phyloP scores from a whole-genome alignment of 2,113 vertebrate species.

The Solea solea region DNA sequence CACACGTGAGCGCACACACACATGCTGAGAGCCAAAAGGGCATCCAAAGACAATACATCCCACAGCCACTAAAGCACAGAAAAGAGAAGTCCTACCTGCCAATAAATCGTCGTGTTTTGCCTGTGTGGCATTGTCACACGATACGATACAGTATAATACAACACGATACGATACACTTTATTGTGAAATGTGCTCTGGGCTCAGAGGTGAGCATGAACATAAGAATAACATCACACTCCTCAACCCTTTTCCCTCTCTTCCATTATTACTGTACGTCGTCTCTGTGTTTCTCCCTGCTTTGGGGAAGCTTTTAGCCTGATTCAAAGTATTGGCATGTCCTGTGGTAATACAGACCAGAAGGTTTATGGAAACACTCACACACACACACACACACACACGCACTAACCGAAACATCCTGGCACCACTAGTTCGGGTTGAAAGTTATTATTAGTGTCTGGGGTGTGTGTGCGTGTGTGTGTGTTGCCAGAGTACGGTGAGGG shows the following conservation, averaged over 20 bases:
- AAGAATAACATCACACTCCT: too few relatives aligned
- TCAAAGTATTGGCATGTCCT: constrained; percentile 73
- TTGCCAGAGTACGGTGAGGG: constrained; percentile 61
- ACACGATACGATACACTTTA: background rate
- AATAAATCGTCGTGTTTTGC: background rate
- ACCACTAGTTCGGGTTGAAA: constrained; percentile 65
- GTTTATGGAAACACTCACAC: constrained; percentile 40
- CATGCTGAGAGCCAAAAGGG: constrained; percentile 22
- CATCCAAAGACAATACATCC: constrained; percentile 36
- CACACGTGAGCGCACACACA: constrained; percentile 26
- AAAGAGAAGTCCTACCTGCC: background rate
- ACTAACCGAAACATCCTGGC: constrained; percentile 70
- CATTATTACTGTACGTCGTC: background rate
- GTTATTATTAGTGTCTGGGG: constrained; percentile 74
- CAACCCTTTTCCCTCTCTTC: too few relatives aligned
- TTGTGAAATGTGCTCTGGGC: too few relatives aligned
- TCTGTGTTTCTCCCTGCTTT: constrained; percentile 32
- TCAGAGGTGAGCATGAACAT: too few relatives aligned
- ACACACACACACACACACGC: constrained; percentile 30
- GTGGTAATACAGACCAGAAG: constrained; percentile 81
- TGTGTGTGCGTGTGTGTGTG: constrained; percentile 17
- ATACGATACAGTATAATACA: background rate
- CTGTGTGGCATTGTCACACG: background rate
- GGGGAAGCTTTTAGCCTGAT: constrained; percentile 78
- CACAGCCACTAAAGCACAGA: constrained; percentile 3